phyloP scores from a whole-genome alignment of 2,113 vertebrate genomes.

The Odontophorus gujanensis region DNA sequence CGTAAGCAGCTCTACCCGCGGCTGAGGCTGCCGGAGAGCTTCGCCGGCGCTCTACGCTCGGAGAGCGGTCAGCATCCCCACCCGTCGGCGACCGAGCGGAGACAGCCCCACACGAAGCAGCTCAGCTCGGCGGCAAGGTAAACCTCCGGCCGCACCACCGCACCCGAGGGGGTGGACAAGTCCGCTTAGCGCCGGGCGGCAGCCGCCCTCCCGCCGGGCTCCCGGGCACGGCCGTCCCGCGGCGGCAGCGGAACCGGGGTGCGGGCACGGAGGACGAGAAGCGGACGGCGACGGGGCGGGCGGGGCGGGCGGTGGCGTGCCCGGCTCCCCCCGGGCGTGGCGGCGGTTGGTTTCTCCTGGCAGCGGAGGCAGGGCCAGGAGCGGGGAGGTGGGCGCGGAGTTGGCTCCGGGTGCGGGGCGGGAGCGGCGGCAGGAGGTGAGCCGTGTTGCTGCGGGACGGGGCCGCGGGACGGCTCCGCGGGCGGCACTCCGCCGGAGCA shows the following conservation, averaged over 20 bases:
- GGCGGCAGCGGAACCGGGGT: fast-evolving
- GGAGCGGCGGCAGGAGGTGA: background rate
- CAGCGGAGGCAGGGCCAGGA: slow-evolving; percentile 63
- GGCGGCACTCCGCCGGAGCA: no score
- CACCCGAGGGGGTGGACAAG: no score
- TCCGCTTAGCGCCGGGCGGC: background rate
- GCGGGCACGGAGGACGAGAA: background rate
- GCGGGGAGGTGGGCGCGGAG: slow-evolving; percentile 16
- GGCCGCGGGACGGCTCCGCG: no score
- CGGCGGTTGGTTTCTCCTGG: slow-evolving; percentile 70
- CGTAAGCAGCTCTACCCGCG: background rate
- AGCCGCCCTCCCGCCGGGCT: background rate
- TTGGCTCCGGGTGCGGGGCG: background rate
- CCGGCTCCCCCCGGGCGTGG: slow-evolving; percentile 3
- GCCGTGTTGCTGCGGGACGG: background rate
- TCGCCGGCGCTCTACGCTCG: background rate
- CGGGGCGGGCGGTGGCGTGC: background rate
- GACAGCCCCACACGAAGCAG: background rate
- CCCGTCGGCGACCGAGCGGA: no score
- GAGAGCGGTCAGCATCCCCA: background rate
- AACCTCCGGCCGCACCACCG: background rate
- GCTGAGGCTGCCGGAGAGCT: background rate
- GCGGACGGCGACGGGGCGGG: background rate
- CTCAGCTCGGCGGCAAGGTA: background rate
- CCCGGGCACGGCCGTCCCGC: background rate